Base-by-base conservation (phyloP, 53 echinoderm and acorn worm genomes). In the Arbacia lixula region DNA sequence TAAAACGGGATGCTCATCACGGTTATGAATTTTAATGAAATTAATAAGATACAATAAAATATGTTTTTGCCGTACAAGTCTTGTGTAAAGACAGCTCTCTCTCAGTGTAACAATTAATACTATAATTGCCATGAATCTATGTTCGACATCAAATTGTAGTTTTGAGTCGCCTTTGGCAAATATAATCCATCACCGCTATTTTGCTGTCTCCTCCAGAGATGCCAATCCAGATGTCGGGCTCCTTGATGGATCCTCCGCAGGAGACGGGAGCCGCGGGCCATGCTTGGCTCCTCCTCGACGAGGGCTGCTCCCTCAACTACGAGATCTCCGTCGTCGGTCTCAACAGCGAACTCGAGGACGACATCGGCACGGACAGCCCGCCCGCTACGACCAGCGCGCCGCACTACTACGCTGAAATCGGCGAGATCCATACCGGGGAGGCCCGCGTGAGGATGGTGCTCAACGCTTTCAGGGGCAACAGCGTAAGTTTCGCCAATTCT, bases 251-350 rank as follows among this genome's bases (percentile, higher is more conserved):
- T 68, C 98, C 98, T 4, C 86, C 90, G 12, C 88, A 87, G 41
- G 69, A 89, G 31, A 97, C 98, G 14, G 90, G 92, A 5, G 91
- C 98, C 27, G 94, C 94, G 12, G 98, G 98, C 12, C 98, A 97
- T 36, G 93, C 98, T 57, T 97, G 94, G 90, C 76, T 97, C 83
- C 88, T 89, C n/a, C 82, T 91, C 5, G 98, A 94, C 71, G 84
- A 85, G 27, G 73, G 63, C 5, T 97, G 98, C 83, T 75, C 87
- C 10, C 85, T 97, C 25, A 94, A 97, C 41, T 97, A 97, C 77
- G 92, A 97, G 84, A 90, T 97, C 52, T 72, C 86, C 36, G 94
- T 94, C 3, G 85, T 80, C 24, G 98, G 98, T 17, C 79, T 97
- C 2, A 68, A 97, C 63, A 94, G 87, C 54, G 88, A 85, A 16